phyloP scores from a whole-genome alignment of 2,113 vertebrate genomes.

The Apodemus speciosus region DNA sequence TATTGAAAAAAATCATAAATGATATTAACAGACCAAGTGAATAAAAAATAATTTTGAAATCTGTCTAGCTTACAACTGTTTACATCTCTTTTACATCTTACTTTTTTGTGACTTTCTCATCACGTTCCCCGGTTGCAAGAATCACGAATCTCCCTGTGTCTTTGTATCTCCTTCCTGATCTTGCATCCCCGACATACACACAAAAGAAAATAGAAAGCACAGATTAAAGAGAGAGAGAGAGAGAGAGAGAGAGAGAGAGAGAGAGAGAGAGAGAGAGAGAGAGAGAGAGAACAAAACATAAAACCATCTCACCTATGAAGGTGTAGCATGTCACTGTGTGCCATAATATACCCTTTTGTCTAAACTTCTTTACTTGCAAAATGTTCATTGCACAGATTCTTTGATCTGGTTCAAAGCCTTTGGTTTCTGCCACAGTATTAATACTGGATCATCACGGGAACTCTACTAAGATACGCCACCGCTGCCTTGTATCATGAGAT shows the following conservation, averaged over 20 bases:
- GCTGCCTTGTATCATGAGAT: not conserved
- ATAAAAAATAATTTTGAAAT: conserved; percentile 69
- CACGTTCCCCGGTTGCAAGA: not conserved
- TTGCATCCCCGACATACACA: not conserved
- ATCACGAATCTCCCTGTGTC: not conserved
- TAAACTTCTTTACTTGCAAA: not conserved
- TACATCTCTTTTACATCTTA: not conserved
- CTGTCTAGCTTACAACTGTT: conserved; percentile 56
- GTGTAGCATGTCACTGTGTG: not conserved
- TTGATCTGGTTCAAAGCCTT: not conserved
- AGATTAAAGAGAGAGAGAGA: not conserved
- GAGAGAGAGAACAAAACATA: not conserved
- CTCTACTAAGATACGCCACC: not conserved
- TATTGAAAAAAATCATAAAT: conserved; percentile 45
- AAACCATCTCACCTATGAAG: not conserved
- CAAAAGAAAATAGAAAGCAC: not conserved
- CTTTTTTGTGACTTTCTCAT: not conserved
- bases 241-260: too few species aligned
- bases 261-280: too few species aligned
- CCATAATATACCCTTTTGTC: not conserved
- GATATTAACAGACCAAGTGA: conserved; percentile 67
- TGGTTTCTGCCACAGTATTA: not conserved
- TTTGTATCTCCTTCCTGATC: not conserved
- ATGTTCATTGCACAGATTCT: not conserved
- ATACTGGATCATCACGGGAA: not conserved